phyloP scores from a whole-genome alignment of 2,888 invertebrate genomes.

The Lochmaea crataegi region DNA sequence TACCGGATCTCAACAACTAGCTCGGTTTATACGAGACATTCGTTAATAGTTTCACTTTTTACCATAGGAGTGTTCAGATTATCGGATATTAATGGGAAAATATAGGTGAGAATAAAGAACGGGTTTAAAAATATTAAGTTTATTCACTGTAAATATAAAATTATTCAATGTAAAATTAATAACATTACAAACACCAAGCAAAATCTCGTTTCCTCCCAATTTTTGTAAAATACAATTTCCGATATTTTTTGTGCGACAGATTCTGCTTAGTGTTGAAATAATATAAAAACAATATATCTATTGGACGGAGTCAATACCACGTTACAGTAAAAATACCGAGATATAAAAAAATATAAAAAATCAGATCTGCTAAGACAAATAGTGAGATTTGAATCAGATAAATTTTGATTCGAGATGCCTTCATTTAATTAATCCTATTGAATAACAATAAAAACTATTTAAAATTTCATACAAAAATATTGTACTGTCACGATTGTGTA shows the following conservation, averaged over 20 bases:
- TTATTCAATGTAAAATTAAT: conserved; percentile 26
- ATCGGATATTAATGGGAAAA: too few relatives aligned
- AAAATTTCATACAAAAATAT: conserved; percentile 34
- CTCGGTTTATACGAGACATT: too few relatives aligned
- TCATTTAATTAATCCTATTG: conserved; percentile 18
- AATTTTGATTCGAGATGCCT: conserved; percentile 6
- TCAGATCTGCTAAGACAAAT: conserved; percentile 33
- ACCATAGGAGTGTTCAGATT: too few relatives aligned
- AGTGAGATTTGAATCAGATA: not conserved
- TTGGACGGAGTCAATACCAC: conserved; percentile 44
- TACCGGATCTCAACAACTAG: too few relatives aligned
- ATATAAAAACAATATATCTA: conserved; percentile 38
- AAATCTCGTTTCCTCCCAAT: conserved; percentile 26
- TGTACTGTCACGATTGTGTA: conserved; percentile 33
- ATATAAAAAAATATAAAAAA: conserved; percentile 33
- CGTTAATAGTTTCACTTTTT: too few relatives aligned
- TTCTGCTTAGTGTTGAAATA: conserved; percentile 38
- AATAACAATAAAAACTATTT: conserved; percentile 32
- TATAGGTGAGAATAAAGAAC: not conserved
- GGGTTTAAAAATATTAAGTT: conserved; percentile 38
- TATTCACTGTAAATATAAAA: conserved; percentile 40
- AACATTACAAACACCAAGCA: conserved; percentile 38
- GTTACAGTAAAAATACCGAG: conserved; percentile 34
- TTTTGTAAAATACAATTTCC: conserved; percentile 1
- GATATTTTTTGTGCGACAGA: conserved; percentile 16